Evolutionary conservation across 2,113 vertebrate genomes (phyloP).

Genomic region (Rhinopomastus cyanomelas): DNA sequence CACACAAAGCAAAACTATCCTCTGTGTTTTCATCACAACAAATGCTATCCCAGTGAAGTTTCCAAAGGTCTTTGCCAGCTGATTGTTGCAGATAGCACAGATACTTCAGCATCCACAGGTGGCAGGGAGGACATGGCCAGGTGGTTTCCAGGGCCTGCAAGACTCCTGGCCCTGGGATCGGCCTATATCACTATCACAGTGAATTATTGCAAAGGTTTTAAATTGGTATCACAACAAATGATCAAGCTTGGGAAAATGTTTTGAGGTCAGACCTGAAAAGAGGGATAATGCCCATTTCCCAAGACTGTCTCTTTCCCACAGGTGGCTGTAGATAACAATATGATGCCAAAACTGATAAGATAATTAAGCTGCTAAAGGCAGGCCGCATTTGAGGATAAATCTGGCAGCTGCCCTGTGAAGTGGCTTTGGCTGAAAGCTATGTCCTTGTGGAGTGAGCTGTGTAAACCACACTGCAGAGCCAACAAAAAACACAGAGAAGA

Average conservation of each 20-base stretch:
- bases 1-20: background rate
- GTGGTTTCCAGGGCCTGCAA: background rate
- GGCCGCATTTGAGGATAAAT: background rate
- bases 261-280: conserved; percentile 29
- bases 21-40: background rate
- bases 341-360: conserved; percentile 3
- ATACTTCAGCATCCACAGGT: background rate
- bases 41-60: background rate
- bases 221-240: background rate
- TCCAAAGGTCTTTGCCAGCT: background rate
- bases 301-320: conserved; percentile 44
- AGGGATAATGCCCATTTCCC: conserved; percentile 3
- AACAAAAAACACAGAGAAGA: background rate
- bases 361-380: conserved; percentile 21
- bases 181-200: background rate
- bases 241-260: conserved; percentile 42
- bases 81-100: background rate
- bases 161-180: background rate
- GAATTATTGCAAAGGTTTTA: background rate
- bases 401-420: conserved; percentile 37
- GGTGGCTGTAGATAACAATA: conserved; percentile 12
- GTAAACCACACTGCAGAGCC: background rate
- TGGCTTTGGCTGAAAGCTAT: conserved; percentile 27
- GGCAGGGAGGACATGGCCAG: fast-evolving
- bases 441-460: background rate